Evolutionary conservation across 2,888 invertebrate genomes (phyloP).

Genomic region (Tyria jacobaeae): DNA sequence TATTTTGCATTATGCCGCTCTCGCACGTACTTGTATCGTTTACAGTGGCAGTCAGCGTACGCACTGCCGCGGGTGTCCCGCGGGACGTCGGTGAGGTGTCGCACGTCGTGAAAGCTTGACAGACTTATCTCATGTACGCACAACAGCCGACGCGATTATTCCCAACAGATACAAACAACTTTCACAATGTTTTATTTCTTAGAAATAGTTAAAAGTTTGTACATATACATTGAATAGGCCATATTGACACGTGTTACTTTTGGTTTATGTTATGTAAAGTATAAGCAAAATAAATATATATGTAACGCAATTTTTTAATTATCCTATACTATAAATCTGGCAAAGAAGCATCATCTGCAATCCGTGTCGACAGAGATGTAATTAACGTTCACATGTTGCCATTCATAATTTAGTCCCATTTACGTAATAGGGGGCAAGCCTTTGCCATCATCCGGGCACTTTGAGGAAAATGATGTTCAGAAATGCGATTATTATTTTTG

Average conservation of each 20-base stretch:
- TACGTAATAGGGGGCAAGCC: too few species aligned
- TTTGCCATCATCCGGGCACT: too few species aligned
- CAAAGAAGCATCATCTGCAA: too few species aligned
- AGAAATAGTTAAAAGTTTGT: background rate
- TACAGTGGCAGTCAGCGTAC: background rate
- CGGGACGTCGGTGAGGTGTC: background rate
- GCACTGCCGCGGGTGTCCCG: background rate
- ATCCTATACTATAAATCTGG: too few species aligned
- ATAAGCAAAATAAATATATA: background rate
- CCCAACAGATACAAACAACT: background rate
- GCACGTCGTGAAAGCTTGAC: slow-evolving; percentile 6
- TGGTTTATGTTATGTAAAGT: too few species aligned
- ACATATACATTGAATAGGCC: too few species aligned
- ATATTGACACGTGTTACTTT: background rate
- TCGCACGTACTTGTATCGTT: background rate
- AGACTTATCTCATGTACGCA: slow-evolving; percentile 1
- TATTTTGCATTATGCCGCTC: background rate
- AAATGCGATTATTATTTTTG: too few species aligned
- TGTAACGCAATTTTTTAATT: too few species aligned
- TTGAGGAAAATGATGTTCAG: too few species aligned
- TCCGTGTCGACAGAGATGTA: too few species aligned
- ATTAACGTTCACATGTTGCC: too few species aligned
- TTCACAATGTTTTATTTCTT: background rate
- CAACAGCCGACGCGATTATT: background rate
- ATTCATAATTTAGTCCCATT: too few species aligned